These are phyloP conservation scores for Malthinus flaveolus DNA, from an alignment of 2,888 invertebrate species.

Conservation along the genomic window DNA sequence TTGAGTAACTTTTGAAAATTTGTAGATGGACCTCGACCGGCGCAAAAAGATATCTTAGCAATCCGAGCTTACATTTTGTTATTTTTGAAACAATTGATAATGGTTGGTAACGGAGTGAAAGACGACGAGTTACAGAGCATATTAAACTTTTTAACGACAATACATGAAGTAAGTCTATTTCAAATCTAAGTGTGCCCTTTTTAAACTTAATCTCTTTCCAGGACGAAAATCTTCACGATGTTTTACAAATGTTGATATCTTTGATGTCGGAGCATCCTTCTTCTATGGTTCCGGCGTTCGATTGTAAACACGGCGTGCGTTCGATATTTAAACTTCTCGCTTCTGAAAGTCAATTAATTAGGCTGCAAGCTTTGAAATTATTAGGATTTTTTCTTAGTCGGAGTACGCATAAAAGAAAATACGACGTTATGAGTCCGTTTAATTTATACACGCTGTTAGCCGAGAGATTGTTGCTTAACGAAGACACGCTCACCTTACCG, in stretches of 20 bases:
- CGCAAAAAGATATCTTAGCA: conserved; percentile 90
- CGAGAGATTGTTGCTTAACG: conserved; percentile 86
- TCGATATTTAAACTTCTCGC: conserved; percentile 96
- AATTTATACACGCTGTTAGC: conserved; percentile 97
- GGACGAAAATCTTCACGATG: conserved; percentile 98
- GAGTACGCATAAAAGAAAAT: conserved; percentile 98
- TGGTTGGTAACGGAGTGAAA: conserved; percentile 95
- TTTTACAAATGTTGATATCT: conserved; percentile 94
- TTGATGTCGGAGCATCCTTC: conserved; percentile 98
- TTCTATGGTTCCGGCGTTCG: conserved; percentile 98
- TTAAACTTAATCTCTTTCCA: conserved; percentile 52
- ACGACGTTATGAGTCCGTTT: conserved; percentile 98
- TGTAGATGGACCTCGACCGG: conserved; percentile 91
- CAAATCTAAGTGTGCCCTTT: neutral
- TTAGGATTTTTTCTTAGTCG: conserved; percentile 97
- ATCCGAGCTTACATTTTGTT: conserved; percentile 93
- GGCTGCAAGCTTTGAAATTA: conserved; percentile 93
- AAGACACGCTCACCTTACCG: conserved; percentile 87
- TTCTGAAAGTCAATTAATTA: conserved; percentile 93
- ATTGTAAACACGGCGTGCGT: conserved; percentile 94
- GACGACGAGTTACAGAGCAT: conserved; percentile 99
- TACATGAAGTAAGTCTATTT: conserved; percentile 81
- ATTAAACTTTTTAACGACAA: conserved; percentile 95
- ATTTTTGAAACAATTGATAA: conserved; percentile 93
- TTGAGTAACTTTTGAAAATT: conserved; percentile 35